Conservation (phyloP, 1,140 invertebrate species). For the Triops longicaudatus region DNA sequence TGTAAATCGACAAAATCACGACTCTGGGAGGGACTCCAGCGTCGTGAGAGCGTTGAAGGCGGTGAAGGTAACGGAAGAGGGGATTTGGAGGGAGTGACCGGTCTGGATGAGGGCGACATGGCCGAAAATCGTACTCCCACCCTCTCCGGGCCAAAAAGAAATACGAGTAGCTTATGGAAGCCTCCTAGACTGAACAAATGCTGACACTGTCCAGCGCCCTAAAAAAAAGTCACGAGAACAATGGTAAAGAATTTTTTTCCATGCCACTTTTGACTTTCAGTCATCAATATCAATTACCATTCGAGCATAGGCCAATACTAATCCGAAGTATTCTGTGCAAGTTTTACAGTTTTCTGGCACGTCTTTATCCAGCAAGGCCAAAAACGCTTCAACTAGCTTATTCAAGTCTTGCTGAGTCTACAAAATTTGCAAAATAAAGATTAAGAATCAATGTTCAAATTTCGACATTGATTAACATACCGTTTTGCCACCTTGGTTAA, state of each 20-base stretch:
- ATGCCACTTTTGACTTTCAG: neutral
- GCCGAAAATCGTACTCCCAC: conserved; percentile 23
- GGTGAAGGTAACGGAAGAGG: conserved; percentile 31
- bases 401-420: conserved; percentile 19
- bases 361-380: conserved; percentile 39
- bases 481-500: conserved; percentile 34
- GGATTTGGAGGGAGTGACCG: conserved; percentile 22
- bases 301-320: conserved; percentile 42
- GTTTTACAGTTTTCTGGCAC: conserved; percentile 44
- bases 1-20: conserved; percentile 42
- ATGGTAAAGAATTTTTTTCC: neutral
- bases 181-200: conserved; percentile 42
- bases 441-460: too few species aligned
- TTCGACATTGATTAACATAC: too few species aligned
- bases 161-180: conserved; percentile 41
- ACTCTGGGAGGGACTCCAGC: conserved; percentile 42
- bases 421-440: neutral
- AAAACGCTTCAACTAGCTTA: conserved; percentile 16
- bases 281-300: conserved; percentile 35
- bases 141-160: conserved; percentile 41
- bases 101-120: conserved; percentile 18
- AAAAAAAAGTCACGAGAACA: conserved; percentile 29
- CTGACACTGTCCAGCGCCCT: conserved; percentile 43
- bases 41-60: conserved; percentile 31
- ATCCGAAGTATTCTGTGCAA: conserved; percentile 43